Percentiles rank a stretch among this genome's conserved stretches.
Evolutionary conservation across 1,140 invertebrate species (phyloP).

Genomic region (Lysiphlebus fabarum): DNA sequence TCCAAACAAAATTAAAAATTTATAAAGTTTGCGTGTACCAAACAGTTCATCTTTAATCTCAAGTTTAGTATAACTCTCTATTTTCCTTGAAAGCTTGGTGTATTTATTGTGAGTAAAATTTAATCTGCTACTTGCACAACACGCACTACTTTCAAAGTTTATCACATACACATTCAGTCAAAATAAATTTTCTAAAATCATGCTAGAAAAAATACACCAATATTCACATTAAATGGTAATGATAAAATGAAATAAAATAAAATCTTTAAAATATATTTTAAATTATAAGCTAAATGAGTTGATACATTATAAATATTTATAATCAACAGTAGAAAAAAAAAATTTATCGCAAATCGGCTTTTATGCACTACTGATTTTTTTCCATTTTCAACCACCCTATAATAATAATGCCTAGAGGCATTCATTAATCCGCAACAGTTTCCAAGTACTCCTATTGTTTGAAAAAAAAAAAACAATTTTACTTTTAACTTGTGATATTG

Average conservation of each 20-base stretch:
- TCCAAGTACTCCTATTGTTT: neutral
- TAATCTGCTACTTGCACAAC: conserved; percentile 21
- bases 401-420: conserved; percentile 5
- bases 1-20: conserved; percentile 24
- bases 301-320: neutral
- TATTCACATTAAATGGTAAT: no score
- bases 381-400: neutral
- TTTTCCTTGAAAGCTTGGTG: conserved; percentile 22
- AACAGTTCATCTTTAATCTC: conserved; percentile 9
- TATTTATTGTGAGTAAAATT: conserved; percentile 40
- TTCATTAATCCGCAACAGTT: neutral
- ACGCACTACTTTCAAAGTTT: neutral
- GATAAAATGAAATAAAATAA: no score
- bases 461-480: neutral
- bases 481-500: no score
- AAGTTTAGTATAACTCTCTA: conserved; percentile 4
- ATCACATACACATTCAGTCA: no score
- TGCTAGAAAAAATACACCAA: no score
- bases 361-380: conserved; percentile 17
- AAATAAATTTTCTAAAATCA: no score
- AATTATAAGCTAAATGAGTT: no score
- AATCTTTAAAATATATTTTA: no score
- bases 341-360: conserved; percentile 19
- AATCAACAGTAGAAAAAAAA: neutral
- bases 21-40: conserved; percentile 36